phyloP scores from a whole-genome alignment of 2,113 vertebrate species.

The Clupea harengus region DNA sequence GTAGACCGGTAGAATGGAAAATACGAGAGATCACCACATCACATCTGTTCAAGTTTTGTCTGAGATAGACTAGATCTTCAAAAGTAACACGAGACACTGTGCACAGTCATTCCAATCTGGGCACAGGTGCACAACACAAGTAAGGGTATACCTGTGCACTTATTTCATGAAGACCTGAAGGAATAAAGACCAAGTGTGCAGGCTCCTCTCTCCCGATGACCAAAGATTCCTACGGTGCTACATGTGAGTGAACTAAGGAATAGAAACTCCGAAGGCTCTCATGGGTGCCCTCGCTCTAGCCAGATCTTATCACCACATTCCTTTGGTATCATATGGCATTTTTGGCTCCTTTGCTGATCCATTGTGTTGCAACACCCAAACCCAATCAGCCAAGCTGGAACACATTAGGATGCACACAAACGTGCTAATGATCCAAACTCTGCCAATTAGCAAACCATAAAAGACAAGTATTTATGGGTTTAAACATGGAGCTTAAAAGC shows the following conservation, averaged over 20 bases:
- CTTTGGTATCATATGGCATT: neutral
- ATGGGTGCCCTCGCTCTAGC: no score
- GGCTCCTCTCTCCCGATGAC: neutral
- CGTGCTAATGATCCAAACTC: neutral
- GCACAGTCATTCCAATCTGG: neutral
- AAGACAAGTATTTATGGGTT: neutral
- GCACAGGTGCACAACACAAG: neutral
- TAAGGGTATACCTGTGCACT: neutral
- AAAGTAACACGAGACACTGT: neutral
- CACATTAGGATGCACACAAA: neutral
- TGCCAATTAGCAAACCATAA: slow-evolving; percentile 2
- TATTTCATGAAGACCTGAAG: neutral
- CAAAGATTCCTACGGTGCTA: neutral
- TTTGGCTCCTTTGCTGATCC: neutral
- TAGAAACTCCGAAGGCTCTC: neutral
- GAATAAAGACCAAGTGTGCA: no score
- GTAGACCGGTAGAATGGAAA: neutral
- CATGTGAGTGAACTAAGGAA: neutral
- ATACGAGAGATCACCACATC: neutral
- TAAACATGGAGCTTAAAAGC: neutral
- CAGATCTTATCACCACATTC: neutral
- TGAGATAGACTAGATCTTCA: neutral
- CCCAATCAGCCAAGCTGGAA: neutral
- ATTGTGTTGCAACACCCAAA: neutral
- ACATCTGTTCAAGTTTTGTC: neutral